These are phyloP conservation scores for Byasa hedistus DNA, from an alignment of 2,888 invertebrate genomes.

Conservation along the genomic window DNA sequence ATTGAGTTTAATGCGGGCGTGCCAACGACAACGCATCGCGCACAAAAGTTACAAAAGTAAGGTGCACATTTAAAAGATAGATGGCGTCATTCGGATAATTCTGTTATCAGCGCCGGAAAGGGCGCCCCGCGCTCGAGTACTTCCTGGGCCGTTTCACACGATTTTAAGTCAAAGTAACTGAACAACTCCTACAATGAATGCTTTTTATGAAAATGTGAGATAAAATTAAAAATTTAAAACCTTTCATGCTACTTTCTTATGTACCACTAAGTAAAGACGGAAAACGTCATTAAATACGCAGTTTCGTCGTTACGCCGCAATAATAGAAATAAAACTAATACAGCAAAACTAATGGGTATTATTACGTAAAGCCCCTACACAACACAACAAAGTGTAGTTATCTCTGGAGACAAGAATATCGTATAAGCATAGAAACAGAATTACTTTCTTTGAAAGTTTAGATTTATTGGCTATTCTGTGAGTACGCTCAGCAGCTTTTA, in stretches of 20 bases:
- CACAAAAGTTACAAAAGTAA: constrained; percentile 69
- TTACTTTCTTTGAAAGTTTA: constrained; percentile 74
- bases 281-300: background rate
- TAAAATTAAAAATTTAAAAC: background rate
- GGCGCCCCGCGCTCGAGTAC: constrained; percentile 73
- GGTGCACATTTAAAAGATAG: constrained; percentile 83
- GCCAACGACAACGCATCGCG: constrained; percentile 38
- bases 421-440: constrained; percentile 67
- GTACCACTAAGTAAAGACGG: background rate
- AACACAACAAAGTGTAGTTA: constrained; percentile 61
- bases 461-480: constrained; percentile 74
- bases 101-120: constrained; percentile 81
- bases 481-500: constrained; percentile 63
- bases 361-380: constrained; percentile 57
- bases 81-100: constrained; percentile 83
- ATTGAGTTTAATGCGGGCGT: constrained; percentile 30
- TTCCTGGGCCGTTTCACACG: constrained; percentile 72
- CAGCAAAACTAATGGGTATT: constrained; percentile 57
- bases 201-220: constrained; percentile 42
- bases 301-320: constrained; percentile 49
- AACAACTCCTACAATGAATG: constrained; percentile 63
- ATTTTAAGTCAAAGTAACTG: constrained; percentile 76
- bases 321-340: constrained; percentile 47
- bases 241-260: background rate
- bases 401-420: constrained; percentile 64